phyloP scores from a whole-genome alignment of 2,888 invertebrate genomes.

The Hanleya hanleyi region DNA sequence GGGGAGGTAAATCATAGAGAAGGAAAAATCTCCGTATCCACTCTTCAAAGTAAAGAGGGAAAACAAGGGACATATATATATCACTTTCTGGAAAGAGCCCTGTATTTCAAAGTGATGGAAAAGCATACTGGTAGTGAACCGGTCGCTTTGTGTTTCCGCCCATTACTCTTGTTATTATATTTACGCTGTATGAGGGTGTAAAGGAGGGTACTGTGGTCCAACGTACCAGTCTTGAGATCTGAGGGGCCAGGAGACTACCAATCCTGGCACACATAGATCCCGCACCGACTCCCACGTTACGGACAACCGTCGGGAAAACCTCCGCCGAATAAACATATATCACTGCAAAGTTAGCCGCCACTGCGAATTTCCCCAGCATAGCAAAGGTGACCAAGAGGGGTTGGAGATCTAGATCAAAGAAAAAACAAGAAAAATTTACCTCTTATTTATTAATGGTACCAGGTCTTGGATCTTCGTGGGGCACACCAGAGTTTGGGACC shows the following conservation, averaged over 20 bases:
- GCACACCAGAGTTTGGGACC: no score
- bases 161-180: no score
- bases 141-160: no score
- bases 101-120: background rate
- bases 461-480: no score
- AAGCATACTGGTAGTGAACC: background rate
- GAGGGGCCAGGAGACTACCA: slow-evolving; percentile 89
- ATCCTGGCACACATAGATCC: slow-evolving; percentile 88
- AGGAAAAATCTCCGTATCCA: no score
- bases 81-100: no score
- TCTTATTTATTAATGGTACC: no score
- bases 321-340: slow-evolving; percentile 63
- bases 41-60: no score
- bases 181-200: no score
- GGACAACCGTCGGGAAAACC: slow-evolving; percentile 83
- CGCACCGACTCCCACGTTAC: slow-evolving; percentile 88
- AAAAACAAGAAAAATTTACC: no score
- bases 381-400: background rate
- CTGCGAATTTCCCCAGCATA: slow-evolving; percentile 13
- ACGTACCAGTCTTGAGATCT: slow-evolving; percentile 77
- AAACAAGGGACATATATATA: no score
- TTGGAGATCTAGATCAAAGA: background rate
- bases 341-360: slow-evolving; percentile 8
- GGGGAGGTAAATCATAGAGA: no score
- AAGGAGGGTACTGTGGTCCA: background rate